Evolutionary conservation across 2,113 vertebrate species (phyloP).

Genomic region (Morone chrysops): DNA sequence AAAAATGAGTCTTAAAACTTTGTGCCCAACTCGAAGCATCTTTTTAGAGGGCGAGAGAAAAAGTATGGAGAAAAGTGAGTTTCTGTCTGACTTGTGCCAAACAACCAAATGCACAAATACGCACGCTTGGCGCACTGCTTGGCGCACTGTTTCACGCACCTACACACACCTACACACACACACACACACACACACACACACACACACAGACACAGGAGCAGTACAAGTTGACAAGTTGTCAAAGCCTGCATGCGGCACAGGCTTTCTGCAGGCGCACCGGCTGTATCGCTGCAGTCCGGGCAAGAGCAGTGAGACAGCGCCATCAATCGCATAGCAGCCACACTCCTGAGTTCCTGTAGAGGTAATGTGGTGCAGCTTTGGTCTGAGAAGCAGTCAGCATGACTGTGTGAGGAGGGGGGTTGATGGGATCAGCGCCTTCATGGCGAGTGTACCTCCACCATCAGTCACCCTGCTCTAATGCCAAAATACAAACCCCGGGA

Average conservation of each 20-base stretch:
- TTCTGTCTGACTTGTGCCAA: constrained; percentile 40
- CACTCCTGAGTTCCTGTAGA: constrained; percentile 48
- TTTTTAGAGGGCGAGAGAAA: background rate
- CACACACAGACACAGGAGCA: background rate
- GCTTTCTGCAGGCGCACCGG: constrained; percentile 51
- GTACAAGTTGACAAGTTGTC: constrained; percentile 62
- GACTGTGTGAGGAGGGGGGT: background rate
- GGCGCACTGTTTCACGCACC: background rate
- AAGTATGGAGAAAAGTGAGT: background rate
- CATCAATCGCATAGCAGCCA: constrained; percentile 80
- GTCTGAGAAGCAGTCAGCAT: constrained; percentile 18
- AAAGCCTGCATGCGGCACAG: constrained; percentile 48
- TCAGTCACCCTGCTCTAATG: constrained; percentile 52
- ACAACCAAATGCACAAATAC: constrained; percentile 31
- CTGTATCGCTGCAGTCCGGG: constrained; percentile 63
- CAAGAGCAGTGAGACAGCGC: constrained; percentile 83
- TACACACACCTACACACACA: background rate
- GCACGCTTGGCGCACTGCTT: constrained; percentile 13
- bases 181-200: background rate
- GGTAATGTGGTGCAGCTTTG: constrained; percentile 23
- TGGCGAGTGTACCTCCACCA: constrained; percentile 41
- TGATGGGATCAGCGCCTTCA: constrained; percentile 44
- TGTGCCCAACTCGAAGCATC: constrained; percentile 12
- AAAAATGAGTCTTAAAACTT: constrained; percentile 50
- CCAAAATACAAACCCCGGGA: constrained; percentile 21